Conservation (phyloP, 2,888 invertebrate genomes). For the Brachypalpus laphriformis region DNA sequence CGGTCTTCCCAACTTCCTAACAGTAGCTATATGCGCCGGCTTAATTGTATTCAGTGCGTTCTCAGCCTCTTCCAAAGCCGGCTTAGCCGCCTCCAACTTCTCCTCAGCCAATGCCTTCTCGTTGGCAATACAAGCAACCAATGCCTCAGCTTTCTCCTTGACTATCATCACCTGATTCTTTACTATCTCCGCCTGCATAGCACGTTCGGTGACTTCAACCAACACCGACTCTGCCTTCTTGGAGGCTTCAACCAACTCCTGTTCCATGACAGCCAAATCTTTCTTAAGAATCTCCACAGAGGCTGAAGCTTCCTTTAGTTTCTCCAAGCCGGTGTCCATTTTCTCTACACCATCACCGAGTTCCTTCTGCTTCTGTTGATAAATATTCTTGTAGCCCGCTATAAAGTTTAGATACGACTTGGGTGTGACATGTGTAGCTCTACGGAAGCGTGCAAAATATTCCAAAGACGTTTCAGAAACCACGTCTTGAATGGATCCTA, state of each 20-base stretch:
- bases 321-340: slow-evolving; percentile 98
- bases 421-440: slow-evolving; percentile 98
- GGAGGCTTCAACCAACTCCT: slow-evolving; percentile 95
- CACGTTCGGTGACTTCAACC: slow-evolving; percentile 95
- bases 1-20: slow-evolving; percentile 96
- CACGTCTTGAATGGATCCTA: slow-evolving; percentile 96
- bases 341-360: slow-evolving; percentile 94
- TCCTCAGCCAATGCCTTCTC: slow-evolving; percentile 96
- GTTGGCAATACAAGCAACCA: slow-evolving; percentile 92
- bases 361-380: slow-evolving; percentile 93
- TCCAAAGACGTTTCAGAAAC: slow-evolving; percentile 93
- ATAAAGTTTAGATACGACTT: slow-evolving; percentile 98
- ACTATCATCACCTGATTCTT: slow-evolving; percentile 98
- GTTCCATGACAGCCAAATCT: slow-evolving; percentile 96
- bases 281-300: slow-evolving; percentile 95
- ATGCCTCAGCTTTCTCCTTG: slow-evolving; percentile 96
- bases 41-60: slow-evolving; percentile 97
- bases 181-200: slow-evolving; percentile 97
- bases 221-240: slow-evolving; percentile 95
- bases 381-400: slow-evolving; percentile 96
- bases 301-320: slow-evolving; percentile 96
- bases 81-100: slow-evolving; percentile 97
- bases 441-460: slow-evolving; percentile 94
- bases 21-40: slow-evolving; percentile 97
- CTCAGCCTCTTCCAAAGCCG: slow-evolving; percentile 97